Evolutionary conservation across 2,888 invertebrate species (phyloP).

Genomic region (Petrolisthes manimaculis): DNA sequence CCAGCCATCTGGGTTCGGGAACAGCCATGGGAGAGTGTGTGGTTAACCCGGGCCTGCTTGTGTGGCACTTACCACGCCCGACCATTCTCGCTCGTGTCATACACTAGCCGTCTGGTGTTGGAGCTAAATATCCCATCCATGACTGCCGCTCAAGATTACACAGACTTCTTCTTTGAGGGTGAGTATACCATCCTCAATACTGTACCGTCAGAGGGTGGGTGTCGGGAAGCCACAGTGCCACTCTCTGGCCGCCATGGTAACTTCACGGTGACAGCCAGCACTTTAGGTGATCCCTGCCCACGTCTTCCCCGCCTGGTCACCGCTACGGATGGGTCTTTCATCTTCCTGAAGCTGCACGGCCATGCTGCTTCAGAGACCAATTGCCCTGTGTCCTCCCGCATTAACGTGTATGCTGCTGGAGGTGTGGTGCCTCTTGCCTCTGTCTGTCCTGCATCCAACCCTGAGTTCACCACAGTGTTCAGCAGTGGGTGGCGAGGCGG

Average conservation of each 20-base stretch:
- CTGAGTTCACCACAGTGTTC: slow-evolving; percentile 48
- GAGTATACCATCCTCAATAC: slow-evolving; percentile 69
- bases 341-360: slow-evolving; percentile 53
- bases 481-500: slow-evolving; percentile 67
- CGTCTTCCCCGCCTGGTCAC: slow-evolving; percentile 57
- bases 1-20: slow-evolving; percentile 57
- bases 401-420: slow-evolving; percentile 58
- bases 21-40: slow-evolving; percentile 54
- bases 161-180: slow-evolving; percentile 82
- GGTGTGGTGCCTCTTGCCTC: slow-evolving; percentile 54
- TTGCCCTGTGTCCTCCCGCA: slow-evolving; percentile 52
- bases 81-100: slow-evolving; percentile 76
- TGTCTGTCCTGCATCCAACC: slow-evolving; percentile 52
- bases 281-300: slow-evolving; percentile 44
- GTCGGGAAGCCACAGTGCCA: slow-evolving; percentile 29
- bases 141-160: slow-evolving; percentile 85
- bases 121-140: slow-evolving; percentile 82
- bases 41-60: slow-evolving; percentile 55
- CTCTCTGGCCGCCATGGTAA: slow-evolving; percentile 53
- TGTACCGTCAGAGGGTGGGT: neutral
- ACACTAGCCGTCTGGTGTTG: slow-evolving; percentile 79
- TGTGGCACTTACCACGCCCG: slow-evolving; percentile 50
- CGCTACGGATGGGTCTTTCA: slow-evolving; percentile 54
- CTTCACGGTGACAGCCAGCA: slow-evolving; percentile 53
- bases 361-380: slow-evolving; percentile 44